Evolutionary conservation across 2,797 vertebrate species (phyloP), one percentile per base, ranked within the genome.

Genomic region (Cyprinella venusta): DNA sequence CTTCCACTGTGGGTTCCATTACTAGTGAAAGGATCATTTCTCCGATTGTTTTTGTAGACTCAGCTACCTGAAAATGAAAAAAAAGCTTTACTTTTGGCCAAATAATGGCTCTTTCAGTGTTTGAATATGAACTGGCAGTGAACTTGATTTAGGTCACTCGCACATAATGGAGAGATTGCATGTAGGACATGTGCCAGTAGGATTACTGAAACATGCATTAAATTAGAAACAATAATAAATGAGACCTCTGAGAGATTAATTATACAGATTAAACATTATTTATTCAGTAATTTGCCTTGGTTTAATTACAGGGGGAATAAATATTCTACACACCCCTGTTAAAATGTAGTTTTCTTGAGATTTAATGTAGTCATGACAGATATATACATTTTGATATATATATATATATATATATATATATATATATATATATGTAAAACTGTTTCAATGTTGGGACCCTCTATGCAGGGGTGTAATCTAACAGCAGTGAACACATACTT

Each of bases 1-100:
- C 48, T 61, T 26, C 36, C 83, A 19, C 81, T 40, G 65, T 88
- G 85, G 87, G 81, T 87, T 89, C 87, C 83, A 88, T 92, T 92
- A 92, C 88, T 90, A 88, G 89, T 87, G 76, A 38, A 85, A 56
- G 90, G 89, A 87, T 63, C 24, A 63, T 63, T 63, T 63, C 6
- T 30, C 24, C 59, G 13, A 63, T 63, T 63, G 24, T 63, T 63
- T 63, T 30, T 63, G 59, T 15, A 30, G 59, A 63, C 59, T 63
- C 24, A 16, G 30, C 26, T 63, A 63, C 13, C 59, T 63, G 24
- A 13, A 61, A 13, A 6, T 8, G 2, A 54, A 8, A 33, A 54
- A 33, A 54, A 56, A 56, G 2, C 24, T 63, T 63, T 63, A 63
- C 13, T 6, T 63, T 30, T 7, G 59, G 6, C 12, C 13, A 63